These are phyloP conservation scores for Coluber constrictor DNA, from an alignment of 2,797 vertebrate genomes.

Conservation along the genomic window DNA sequence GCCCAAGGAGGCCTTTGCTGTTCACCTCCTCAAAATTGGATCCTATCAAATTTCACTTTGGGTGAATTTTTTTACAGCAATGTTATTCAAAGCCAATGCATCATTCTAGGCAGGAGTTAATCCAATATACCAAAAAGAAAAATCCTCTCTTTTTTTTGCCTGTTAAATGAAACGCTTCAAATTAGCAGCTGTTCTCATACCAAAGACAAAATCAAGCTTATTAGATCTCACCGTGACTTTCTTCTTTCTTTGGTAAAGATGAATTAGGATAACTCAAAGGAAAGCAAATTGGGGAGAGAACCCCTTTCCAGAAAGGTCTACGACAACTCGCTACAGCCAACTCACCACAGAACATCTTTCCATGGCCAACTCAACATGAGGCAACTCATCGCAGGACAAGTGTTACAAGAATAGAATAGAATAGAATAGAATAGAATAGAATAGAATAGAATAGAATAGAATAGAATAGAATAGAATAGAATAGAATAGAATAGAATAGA, in stretches of 20 bases:
- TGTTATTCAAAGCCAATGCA: background rate
- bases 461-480: no score
- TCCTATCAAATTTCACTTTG: constrained; percentile 1
- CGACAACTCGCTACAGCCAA: background rate
- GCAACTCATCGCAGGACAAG: background rate
- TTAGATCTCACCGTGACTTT: background rate
- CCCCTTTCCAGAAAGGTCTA: background rate
- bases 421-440: no score
- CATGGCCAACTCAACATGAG: background rate
- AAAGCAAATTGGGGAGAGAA: background rate
- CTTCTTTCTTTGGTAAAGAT: background rate
- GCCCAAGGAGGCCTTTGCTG: background rate
- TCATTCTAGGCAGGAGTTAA: background rate
- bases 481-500: no score
- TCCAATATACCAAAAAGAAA: background rate
- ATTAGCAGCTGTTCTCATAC: background rate
- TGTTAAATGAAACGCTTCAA: background rate
- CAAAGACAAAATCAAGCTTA: background rate
- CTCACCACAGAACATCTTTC: background rate
- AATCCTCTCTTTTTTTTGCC: background rate
- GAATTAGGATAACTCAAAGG: background rate
- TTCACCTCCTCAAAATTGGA: background rate
- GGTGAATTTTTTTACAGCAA: background rate
- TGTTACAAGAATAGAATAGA: background rate
- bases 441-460: no score